Percentiles rank a stretch among this genome's conserved stretches.
Evolutionary conservation across 2,113 vertebrate genomes (phyloP).

Genomic region (Xenopus tropicalis): DNA sequence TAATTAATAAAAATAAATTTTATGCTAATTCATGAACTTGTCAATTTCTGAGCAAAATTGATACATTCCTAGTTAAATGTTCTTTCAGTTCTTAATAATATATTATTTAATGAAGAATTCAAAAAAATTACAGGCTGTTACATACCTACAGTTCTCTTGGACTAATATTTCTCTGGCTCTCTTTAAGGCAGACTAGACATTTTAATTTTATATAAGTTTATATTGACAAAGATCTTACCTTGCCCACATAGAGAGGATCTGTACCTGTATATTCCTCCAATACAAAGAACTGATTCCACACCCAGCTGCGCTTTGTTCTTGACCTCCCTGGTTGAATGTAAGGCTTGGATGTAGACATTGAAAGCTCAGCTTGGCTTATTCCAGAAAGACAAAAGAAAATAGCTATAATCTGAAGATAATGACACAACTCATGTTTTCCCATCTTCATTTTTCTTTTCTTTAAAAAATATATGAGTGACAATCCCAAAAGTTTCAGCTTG

Average conservation of each 20-base stretch:
- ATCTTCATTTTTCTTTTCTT: conserved; percentile 70
- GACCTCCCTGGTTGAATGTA: conserved; percentile 69
- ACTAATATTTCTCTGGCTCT: too few relatives aligned
- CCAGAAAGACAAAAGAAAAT: conserved; percentile 78
- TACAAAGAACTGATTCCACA: conserved; percentile 99
- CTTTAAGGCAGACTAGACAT: too few relatives aligned
- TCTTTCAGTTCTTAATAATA: too few relatives aligned
- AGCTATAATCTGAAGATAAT: conserved; percentile 73
- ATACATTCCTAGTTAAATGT: too few relatives aligned
- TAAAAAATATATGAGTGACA: conserved; percentile 28
- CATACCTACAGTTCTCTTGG: too few relatives aligned
- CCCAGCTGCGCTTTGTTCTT: conserved; percentile 93
- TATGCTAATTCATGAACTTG: too few relatives aligned
- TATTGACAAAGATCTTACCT: conserved; percentile 71
- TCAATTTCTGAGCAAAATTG: too few relatives aligned
- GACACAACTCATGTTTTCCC: conserved; percentile 70
- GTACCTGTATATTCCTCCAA: conserved; percentile 94
- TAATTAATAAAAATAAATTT: too few relatives aligned
- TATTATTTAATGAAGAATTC: too few relatives aligned
- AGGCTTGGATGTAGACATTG: conserved; percentile 68
- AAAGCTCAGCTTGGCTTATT: conserved; percentile 72
- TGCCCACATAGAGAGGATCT: conserved; percentile 94
- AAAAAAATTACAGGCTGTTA: too few relatives aligned
- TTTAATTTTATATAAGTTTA: background rate
- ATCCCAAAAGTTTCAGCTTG: conserved; percentile 51